Evolutionary conservation across 2,797 vertebrate genomes (phyloP), one percentile per base, ranked within the genome.

Genomic region (Danio tinwini): DNA sequence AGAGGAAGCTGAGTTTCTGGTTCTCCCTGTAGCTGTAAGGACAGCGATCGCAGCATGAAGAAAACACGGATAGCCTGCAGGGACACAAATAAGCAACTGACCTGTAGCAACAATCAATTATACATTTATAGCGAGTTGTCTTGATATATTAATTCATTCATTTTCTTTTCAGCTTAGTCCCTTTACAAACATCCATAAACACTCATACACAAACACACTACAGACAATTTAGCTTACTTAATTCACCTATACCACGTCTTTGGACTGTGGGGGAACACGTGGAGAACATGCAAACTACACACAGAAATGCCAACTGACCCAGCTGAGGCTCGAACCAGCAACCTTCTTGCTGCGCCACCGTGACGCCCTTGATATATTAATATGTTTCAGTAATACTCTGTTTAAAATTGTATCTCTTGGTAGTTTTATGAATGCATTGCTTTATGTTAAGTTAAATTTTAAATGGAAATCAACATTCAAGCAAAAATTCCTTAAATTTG

Each of bases 31-130:
- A 99, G 94, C 72, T 97, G 95, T 59, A 98, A 92, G 0, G 97
- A 98, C 64, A 99, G 89, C 0, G 96, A 95, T 10, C 98, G 93
- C 80, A 99, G 86, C 97, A 99, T 98, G 88, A 99, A 98, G 93
- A 99, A 98, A 67, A 98, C 97, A 9, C 98, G 94, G 89, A 99
- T 99, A 3, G 98, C 97, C 98, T 99, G 79, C 42, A 50, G 37
- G 45, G 67, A 81, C 7, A 84, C 4, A 78, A 16, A 65, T 8
- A 75, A 29, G 40, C 1, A 56, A 9, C 49, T 40, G 13, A 55
- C 3, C 2, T 37, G 14, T 56, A 55, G 42, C 49, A 9, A 56
- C 9, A 69, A 55, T 68, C 1, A 52, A 53, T 59, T 16, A 68
- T 21, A 64, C 10, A 44, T 19, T 29, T 17, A 64, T 5, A 5